phyloP scores from a whole-genome alignment of 2,797 vertebrate species.

The Danio jaintianensis region DNA sequence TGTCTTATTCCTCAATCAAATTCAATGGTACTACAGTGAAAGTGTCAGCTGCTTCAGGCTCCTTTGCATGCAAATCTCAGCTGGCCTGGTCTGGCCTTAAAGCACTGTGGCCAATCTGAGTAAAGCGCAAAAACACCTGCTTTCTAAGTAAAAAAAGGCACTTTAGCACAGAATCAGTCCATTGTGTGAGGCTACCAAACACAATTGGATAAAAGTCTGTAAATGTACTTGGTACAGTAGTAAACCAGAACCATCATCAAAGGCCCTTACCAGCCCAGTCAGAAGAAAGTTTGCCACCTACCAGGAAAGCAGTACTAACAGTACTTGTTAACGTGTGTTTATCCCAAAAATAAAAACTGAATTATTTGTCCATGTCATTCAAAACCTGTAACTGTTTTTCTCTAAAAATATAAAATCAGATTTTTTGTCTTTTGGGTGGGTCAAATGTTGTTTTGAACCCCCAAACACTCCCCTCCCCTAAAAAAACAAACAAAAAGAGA shows the following conservation, averaged over 20 bases:
- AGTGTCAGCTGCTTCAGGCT: conserved; percentile 12
- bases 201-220: neutral
- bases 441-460: too few relatives aligned
- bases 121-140: neutral
- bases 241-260: neutral
- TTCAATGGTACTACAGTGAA: neutral
- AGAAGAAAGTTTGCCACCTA: neutral
- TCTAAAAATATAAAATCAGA: too few relatives aligned
- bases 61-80: conserved; percentile 31
- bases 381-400: too few relatives aligned
- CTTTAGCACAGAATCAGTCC: neutral
- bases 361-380: too few relatives aligned
- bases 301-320: neutral
- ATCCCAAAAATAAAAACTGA: neutral
- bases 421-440: too few relatives aligned
- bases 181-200: neutral
- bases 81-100: conserved; percentile 7
- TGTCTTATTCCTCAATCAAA: conserved; percentile 9
- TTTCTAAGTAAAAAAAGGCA: neutral
- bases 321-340: too few relatives aligned
- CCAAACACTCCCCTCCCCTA: too few relatives aligned
- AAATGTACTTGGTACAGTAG: neutral
- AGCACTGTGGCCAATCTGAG: neutral
- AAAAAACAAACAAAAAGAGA: too few relatives aligned
- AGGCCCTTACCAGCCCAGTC: neutral